A percentile compares a stretch with the other conserved stretches of the same genome.
These are phyloP conservation scores for Drosophila fungiperda DNA, from an alignment of 2,888 invertebrate species.

Conservation along the genomic window DNA sequence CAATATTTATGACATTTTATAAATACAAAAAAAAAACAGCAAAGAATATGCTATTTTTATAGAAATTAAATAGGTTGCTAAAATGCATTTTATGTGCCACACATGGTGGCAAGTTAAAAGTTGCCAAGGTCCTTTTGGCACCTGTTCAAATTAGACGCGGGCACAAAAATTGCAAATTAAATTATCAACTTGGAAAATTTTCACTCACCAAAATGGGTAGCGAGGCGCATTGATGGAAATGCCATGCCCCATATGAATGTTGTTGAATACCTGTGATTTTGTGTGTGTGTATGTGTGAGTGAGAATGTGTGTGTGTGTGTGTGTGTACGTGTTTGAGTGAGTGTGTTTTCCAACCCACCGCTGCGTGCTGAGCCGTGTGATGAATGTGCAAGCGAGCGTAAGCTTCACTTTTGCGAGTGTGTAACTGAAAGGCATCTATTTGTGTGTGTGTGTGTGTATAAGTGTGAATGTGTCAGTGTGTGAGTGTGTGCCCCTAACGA, in stretches of 20 bases:
- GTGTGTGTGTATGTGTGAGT: constrained; percentile 6
- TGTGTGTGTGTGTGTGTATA: constrained; percentile 26
- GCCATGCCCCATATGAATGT: constrained; percentile 33
- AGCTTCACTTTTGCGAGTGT: constrained; percentile 61
- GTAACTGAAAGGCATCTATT: constrained; percentile 37
- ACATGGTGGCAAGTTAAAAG: constrained; percentile 25
- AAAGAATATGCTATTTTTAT: constrained; percentile 10
- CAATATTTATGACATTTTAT: constrained; percentile 21
- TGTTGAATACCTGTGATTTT: constrained; percentile 20
- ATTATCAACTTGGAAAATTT: constrained; percentile 74
- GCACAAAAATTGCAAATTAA: constrained; percentile 71
- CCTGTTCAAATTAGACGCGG: constrained; percentile 68
- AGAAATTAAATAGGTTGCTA: constrained; percentile 45
- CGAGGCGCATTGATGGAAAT: constrained; percentile 56
- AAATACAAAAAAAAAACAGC: neutral
- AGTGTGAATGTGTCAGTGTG: constrained; percentile 6
- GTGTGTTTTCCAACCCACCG: constrained; percentile 26
- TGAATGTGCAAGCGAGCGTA: constrained; percentile 79
- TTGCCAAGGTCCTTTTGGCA: constrained; percentile 62
- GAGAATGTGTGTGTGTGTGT: constrained; percentile 8
- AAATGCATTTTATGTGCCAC: constrained; percentile 41
- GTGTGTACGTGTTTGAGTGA: constrained; percentile 14
- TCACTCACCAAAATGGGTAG: constrained; percentile 35
- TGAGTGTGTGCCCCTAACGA: constrained; percentile 53
- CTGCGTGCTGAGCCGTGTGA: constrained; percentile 75